Percentiles rank a stretch among this genome's conserved stretches.
These are phyloP conservation scores for Lophotriccus pileatus DNA, from an alignment of 2,797 vertebrate species.

Conservation along the genomic window DNA sequence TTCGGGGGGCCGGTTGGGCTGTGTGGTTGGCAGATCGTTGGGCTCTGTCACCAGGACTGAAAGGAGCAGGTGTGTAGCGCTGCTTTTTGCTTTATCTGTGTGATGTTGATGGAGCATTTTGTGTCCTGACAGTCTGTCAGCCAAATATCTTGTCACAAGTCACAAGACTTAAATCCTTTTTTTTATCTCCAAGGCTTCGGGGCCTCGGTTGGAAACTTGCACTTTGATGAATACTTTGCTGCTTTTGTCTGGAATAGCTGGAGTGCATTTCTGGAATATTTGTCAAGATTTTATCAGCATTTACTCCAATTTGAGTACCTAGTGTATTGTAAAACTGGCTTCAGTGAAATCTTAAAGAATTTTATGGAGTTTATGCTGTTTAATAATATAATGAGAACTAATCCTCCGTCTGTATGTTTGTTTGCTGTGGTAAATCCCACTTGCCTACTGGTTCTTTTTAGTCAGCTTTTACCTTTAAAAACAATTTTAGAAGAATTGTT, in stretches of 20 bases:
- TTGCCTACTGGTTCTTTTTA: conserved; percentile 20
- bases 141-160: conserved; percentile 55
- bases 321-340: conserved; percentile 50
- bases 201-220: conserved; percentile 41
- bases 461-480: conserved; percentile 50
- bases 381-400: conserved; percentile 62
- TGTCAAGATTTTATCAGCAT: conserved; percentile 80
- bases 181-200: conserved; percentile 47
- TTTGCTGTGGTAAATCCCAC: conserved; percentile 24
- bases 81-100: not conserved
- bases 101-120: conserved; percentile 9
- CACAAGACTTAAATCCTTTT: conserved; percentile 42
- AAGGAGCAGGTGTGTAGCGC: conserved; percentile 31
- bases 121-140: conserved; percentile 39
- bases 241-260: conserved; percentile 75
- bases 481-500: not conserved
- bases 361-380: conserved; percentile 54
- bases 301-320: conserved; percentile 63
- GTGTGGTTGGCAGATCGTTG: not conserved
- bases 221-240: conserved; percentile 57
- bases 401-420: not conserved
- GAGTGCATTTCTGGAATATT: conserved; percentile 82
- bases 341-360: conserved; percentile 39
- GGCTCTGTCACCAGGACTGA: not conserved
- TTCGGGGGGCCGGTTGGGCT: not conserved